Percentiles rank a stretch among this genome's conserved stretches.
Evolutionary conservation across 2,888 invertebrate genomes (phyloP).

Genomic region (Isoperla grammatica): DNA sequence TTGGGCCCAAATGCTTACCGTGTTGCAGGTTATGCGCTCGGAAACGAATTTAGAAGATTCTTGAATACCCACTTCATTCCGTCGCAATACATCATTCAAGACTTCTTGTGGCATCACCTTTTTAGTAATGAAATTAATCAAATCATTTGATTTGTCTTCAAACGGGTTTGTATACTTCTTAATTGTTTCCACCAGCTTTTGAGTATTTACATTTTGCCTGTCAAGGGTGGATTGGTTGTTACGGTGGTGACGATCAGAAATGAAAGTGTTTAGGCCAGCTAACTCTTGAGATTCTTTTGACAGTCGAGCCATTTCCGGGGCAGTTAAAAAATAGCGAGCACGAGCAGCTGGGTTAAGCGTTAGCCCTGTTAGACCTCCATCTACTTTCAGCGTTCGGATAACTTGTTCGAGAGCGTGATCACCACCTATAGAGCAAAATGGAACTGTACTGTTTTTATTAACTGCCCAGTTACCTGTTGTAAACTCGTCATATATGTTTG

Average conservation of each 20-base stretch:
- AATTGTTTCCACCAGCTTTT: neutral
- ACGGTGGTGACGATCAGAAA: neutral
- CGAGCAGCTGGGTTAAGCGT: neutral
- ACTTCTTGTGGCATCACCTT: neutral
- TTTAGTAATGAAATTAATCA: neutral
- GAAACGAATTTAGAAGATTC: neutral
- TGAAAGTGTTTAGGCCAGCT: neutral
- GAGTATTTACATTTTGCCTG: neutral
- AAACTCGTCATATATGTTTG: constrained; percentile 3
- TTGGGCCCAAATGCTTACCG: neutral
- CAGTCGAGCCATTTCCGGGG: neutral
- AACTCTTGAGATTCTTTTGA: neutral
- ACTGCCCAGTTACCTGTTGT: constrained; percentile 5
- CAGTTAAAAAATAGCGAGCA: neutral
- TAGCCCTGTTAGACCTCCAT: neutral
- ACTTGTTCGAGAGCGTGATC: too few relatives aligned
- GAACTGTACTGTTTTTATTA: neutral
- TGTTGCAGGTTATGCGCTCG: neutral
- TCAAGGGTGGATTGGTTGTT: neutral
- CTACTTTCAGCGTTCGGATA: neutral
- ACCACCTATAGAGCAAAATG: neutral
- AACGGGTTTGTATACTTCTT: neutral
- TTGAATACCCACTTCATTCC: neutral
- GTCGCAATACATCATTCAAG: neutral
- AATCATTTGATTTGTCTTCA: neutral